These are phyloP conservation scores for Mirounga angustirostris DNA, from an alignment of 2,113 vertebrate species.

Conservation along the genomic window DNA sequence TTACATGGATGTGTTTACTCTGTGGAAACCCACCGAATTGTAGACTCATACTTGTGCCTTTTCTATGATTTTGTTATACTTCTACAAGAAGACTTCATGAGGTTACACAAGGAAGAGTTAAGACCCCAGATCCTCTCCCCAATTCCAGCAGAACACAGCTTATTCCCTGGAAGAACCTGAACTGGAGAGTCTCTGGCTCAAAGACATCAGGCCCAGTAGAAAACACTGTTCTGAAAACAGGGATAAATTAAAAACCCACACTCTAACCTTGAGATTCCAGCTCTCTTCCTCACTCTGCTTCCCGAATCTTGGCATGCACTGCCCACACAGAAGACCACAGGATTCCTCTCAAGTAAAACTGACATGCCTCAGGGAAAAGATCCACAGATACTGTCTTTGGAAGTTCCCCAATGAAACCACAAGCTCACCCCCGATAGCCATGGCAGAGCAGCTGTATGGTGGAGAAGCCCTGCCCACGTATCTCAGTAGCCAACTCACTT, in stretches of 20 bases:
- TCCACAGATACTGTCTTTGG: neutral
- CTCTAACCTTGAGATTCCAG: neutral
- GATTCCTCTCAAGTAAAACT: neutral
- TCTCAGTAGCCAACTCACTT: accelerated
- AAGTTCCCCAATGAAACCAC: neutral
- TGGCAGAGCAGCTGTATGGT: neutral
- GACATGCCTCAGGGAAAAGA: neutral
- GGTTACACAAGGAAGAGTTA: neutral
- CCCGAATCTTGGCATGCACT: neutral
- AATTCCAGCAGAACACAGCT: neutral
- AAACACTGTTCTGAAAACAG: neutral
- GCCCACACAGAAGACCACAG: neutral
- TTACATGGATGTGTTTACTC: neutral
- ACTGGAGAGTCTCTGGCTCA: neutral
- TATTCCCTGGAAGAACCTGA: neutral
- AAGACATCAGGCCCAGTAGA: neutral
- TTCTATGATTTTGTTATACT: neutral
- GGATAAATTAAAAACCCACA: neutral
- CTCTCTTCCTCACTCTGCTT: neutral
- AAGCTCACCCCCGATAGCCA: neutral
- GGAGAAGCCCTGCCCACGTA: neutral
- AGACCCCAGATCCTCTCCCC: neutral
- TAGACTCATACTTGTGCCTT: neutral
- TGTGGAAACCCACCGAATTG: neutral
- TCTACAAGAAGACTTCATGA: neutral